phyloP scores from a whole-genome alignment of 2,888 invertebrate genomes.

The Tineola bisselliella region DNA sequence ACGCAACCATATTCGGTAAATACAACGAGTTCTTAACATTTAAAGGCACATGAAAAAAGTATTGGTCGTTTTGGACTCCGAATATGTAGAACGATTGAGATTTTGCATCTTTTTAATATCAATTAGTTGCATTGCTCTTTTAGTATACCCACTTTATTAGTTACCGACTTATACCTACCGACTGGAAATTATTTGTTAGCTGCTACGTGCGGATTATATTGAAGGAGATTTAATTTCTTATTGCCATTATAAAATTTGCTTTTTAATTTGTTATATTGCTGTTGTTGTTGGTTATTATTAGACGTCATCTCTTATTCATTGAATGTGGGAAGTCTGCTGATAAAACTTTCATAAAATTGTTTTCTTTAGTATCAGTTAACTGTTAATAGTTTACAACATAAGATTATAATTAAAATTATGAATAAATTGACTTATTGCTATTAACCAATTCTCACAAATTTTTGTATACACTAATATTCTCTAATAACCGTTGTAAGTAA shows the following conservation, averaged over 20 bases:
- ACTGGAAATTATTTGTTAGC: background rate
- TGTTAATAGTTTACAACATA: background rate
- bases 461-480: no score
- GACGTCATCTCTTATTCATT: background rate
- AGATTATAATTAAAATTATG: background rate
- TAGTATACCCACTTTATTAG: background rate
- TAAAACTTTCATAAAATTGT: background rate
- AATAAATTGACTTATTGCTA: background rate
- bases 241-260: background rate
- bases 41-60: background rate
- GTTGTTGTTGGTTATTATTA: background rate
- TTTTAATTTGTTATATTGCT: background rate
- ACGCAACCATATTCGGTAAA: slow-evolving; percentile 25
- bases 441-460: background rate
- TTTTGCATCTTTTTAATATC: background rate
- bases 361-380: background rate
- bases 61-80: background rate
- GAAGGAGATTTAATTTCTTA: background rate
- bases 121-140: background rate
- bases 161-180: background rate
- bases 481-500: background rate
- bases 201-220: background rate
- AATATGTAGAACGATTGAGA: background rate
- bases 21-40: slow-evolving; percentile 15
- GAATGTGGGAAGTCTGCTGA: background rate